Evolutionary conservation across 2,888 invertebrate species (phyloP), one percentile per base, ranked within the genome.

Genomic region (Callosobruchus maculatus): DNA sequence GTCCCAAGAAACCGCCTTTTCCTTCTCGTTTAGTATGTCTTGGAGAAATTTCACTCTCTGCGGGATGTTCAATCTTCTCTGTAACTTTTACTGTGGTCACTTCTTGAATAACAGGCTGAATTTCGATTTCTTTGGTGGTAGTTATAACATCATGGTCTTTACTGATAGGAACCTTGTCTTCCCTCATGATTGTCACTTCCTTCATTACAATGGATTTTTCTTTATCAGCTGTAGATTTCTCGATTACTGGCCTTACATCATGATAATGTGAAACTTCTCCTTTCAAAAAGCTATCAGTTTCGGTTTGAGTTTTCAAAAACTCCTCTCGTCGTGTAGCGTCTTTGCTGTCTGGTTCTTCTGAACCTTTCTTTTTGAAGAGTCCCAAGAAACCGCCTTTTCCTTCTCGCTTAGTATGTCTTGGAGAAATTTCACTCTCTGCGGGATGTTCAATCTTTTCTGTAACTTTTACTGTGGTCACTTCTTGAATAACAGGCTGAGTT

Each of bases 351-450:
- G 78, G 77, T 70, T 81, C 78, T 75, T 80, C 80, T 0, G 78
- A 68, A 73, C 71, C 21, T 66, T 71, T 82, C 80, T 81, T 83
- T 22, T 79, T 77, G 71, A 83, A 82, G 21, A 81, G 70, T 49
- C 81, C 80, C 71, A 80, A 78, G 7, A 80, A 18, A 69, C 72
- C 74, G 13, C 26, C 22, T 70, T 68, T 77, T 31, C 68, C 26
- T 72, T 18, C 49, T 74, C 2, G 22, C 71, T 72, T 66, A 21
- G 49, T 22, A 18, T 70, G 69, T 71, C 72, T 74, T 31, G 49
- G 67, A 1, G 72, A 70, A 21, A 71, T 22, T 20, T 74, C 71
- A 72, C 70, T 20, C 67, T 73, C 71, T 73, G 68, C 66, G 68
- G 70, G n/a, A n/a, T n/a, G n/a, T n/a, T n/a, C n/a, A n/a, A n/a